Evolutionary conservation across 2,888 invertebrate genomes (phyloP).

Genomic region (Carabus problematicus): DNA sequence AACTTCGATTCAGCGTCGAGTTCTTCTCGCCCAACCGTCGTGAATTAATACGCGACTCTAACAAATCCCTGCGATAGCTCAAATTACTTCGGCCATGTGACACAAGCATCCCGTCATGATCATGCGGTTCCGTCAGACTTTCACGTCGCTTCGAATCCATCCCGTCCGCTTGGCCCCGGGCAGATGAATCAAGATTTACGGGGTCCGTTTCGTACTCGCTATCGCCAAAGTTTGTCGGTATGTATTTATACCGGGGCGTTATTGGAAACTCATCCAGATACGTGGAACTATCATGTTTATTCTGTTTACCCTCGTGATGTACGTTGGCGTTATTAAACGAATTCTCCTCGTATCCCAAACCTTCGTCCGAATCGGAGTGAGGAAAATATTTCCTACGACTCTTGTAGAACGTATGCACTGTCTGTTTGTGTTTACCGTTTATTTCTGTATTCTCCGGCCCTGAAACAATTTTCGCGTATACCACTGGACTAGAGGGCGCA

Average conservation of each 20-base stretch:
- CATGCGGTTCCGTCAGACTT: slow-evolving; percentile 57
- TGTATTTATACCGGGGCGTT: slow-evolving; percentile 68
- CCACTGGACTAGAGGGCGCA: slow-evolving; percentile 63
- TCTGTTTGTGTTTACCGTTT: slow-evolving; percentile 56
- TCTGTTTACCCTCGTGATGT: slow-evolving; percentile 54
- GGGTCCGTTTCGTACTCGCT: slow-evolving; percentile 53
- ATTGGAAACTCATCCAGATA: slow-evolving; percentile 60
- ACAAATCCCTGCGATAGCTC: slow-evolving; percentile 74
- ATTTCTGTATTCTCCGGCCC: slow-evolving; percentile 55
- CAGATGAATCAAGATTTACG: slow-evolving; percentile 59
- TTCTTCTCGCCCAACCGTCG: slow-evolving; percentile 61
- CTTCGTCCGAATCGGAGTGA: slow-evolving; percentile 81
- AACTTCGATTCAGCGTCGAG: slow-evolving; percentile 56
- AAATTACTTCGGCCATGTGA: slow-evolving; percentile 63
- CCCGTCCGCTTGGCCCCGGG: slow-evolving; percentile 70
- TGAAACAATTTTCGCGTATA: slow-evolving; percentile 79
- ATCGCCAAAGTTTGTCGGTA: slow-evolving; percentile 55
- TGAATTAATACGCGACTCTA: slow-evolving; percentile 78
- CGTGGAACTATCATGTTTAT: slow-evolving; percentile 49
- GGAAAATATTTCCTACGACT: slow-evolving; percentile 62
- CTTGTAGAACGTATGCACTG: slow-evolving; percentile 63
- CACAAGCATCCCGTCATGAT: slow-evolving; percentile 3
- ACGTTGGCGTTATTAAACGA: slow-evolving; percentile 48
- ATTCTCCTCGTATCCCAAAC: slow-evolving; percentile 74
- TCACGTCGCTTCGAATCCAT: slow-evolving; percentile 69